These are phyloP conservation scores for Danio albolineatus DNA, from an alignment of 2,797 vertebrate species.

Conservation along the genomic window DNA sequence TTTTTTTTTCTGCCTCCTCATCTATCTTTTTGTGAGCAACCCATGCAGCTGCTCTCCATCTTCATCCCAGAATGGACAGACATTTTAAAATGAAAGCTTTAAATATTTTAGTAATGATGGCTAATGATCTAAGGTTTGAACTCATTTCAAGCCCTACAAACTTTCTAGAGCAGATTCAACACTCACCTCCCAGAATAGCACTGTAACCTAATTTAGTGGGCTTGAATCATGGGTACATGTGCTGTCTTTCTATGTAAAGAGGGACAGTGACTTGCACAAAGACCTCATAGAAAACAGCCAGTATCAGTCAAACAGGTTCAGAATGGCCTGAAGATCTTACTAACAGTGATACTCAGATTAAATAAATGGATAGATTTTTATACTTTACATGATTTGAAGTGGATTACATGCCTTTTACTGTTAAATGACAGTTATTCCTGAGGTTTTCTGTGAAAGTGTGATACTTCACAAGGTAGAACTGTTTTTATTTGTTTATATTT, in stretches of 20 bases:
- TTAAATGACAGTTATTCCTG: not conserved
- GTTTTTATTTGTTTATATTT: too few relatives aligned
- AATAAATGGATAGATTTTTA: not conserved
- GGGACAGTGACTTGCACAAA: slow-evolving; percentile 38
- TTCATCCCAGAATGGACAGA: not conserved
- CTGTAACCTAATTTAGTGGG: slow-evolving; percentile 59
- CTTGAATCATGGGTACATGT: slow-evolving; percentile 45
- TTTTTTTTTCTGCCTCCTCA: not conserved
- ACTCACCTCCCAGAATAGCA: slow-evolving; percentile 66
- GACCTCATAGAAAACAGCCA: slow-evolving; percentile 20
- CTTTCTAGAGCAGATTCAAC: slow-evolving; percentile 63
- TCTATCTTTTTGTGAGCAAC: not conserved
- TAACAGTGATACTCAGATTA: not conserved
- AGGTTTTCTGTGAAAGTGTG: too few relatives aligned
- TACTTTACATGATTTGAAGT: not conserved
- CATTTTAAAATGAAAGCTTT: slow-evolving; percentile 35
- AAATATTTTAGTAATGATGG: slow-evolving; percentile 51
- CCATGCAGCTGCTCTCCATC: not conserved
- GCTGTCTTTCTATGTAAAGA: slow-evolving; percentile 22
- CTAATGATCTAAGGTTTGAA: slow-evolving; percentile 41
- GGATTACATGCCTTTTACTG: not conserved
- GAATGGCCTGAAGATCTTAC: not conserved
- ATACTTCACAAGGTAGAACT: too few relatives aligned
- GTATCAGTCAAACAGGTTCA: too few relatives aligned
- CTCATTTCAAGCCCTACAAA: slow-evolving; percentile 54